Percentiles rank a stretch among this genome's conserved stretches.
These are phyloP conservation scores for Ephestia elutella DNA, from an alignment of 1,140 invertebrate genomes.

Conservation along the genomic window DNA sequence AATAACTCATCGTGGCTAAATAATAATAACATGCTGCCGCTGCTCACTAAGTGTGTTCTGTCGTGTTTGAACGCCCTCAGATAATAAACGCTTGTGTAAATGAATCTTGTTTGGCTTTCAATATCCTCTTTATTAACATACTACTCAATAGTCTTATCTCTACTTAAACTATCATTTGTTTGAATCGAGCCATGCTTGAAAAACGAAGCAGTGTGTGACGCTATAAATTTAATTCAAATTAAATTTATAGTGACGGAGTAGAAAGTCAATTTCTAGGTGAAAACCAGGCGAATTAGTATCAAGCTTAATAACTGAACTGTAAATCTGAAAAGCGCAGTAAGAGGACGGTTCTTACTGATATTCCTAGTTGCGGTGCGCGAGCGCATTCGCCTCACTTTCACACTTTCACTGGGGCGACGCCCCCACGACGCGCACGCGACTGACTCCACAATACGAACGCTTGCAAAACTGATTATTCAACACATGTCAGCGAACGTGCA, in stretches of 20 bases:
- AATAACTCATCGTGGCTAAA: no score
- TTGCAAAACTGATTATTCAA: conserved; percentile 66
- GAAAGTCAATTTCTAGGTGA: conserved; percentile 7
- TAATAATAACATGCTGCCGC: no score
- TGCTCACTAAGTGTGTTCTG: no score
- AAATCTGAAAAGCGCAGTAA: conserved; percentile 25
- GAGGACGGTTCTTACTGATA: conserved; percentile 21
- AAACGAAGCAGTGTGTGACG: not conserved
- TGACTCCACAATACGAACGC: conserved; percentile 36
- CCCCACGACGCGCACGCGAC: conserved; percentile 36
- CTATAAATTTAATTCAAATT: not conserved
- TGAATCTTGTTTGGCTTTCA: not conserved
- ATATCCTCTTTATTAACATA: not conserved
- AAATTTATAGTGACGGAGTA: not conserved
- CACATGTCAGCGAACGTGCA: conserved; percentile 22
- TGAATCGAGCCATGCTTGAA: not conserved
- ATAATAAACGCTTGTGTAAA: no score
- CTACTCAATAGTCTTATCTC: no score
- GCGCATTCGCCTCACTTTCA: conserved; percentile 67
- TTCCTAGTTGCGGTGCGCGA: conserved; percentile 29
- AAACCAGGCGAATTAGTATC: not conserved
- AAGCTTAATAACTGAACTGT: conserved; percentile 14
- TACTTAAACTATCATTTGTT: not conserved
- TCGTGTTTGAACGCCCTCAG: no score
- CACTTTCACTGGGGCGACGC: conserved; percentile 69